Evolutionary conservation across 2,113 vertebrate genomes (phyloP).

Genomic region (Nannospalax galili): DNA sequence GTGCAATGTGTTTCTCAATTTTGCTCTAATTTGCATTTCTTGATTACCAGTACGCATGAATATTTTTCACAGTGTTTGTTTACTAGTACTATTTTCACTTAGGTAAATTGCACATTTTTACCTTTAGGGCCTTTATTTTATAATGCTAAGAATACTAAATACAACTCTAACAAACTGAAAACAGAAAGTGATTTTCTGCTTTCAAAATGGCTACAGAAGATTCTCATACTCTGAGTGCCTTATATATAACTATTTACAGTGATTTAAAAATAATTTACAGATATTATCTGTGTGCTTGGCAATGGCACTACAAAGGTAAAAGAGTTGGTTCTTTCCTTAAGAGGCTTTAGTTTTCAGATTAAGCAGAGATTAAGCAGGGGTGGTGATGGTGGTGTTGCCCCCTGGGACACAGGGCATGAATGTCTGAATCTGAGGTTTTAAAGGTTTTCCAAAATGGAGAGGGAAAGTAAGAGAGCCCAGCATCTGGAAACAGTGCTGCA

Average conservation of each 20-base stretch:
- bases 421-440: neutral
- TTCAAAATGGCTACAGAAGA: slow-evolving; percentile 43
- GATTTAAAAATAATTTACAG: slow-evolving; percentile 30
- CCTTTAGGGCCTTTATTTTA: slow-evolving; percentile 59
- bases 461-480: neutral
- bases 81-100: slow-evolving; percentile 61
- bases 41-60: slow-evolving; percentile 58
- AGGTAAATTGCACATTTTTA: slow-evolving; percentile 59
- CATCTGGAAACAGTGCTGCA: neutral
- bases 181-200: slow-evolving; percentile 48
- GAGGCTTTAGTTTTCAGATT: neutral
- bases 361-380: neutral
- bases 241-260: neutral
- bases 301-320: neutral
- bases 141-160: slow-evolving; percentile 57
- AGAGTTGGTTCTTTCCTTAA: slow-evolving; percentile 5
- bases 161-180: slow-evolving; percentile 8
- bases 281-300: neutral
- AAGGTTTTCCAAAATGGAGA: neutral
- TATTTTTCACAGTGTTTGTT: slow-evolving; percentile 63
- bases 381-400: too few relatives aligned
- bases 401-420: neutral
- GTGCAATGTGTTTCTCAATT: slow-evolving; percentile 39
- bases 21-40: slow-evolving; percentile 70
- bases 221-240: slow-evolving; percentile 6